Evolutionary conservation across 2,113 vertebrate genomes (phyloP).

Genomic region (Ochotona princeps): DNA sequence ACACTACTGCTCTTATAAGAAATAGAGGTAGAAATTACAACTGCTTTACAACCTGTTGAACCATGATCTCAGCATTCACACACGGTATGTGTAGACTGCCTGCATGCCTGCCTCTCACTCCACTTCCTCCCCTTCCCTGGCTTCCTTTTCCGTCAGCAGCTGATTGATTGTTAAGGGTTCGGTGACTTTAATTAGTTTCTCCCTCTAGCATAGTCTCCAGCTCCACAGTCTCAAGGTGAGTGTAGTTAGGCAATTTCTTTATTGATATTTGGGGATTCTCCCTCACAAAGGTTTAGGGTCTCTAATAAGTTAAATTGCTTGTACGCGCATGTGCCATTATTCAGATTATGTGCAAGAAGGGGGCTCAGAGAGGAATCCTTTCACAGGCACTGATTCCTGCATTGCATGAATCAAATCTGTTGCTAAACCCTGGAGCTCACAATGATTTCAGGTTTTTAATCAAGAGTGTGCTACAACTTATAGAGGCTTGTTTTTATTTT

Average conservation of each 20-base stretch:
- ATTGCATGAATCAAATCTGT: background rate
- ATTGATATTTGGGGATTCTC: slow-evolving; percentile 1
- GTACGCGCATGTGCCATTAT: slow-evolving; percentile 47
- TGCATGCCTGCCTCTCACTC: background rate
- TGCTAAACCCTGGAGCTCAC: background rate
- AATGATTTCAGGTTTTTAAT: slow-evolving; percentile 27
- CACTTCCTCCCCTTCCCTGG: background rate
- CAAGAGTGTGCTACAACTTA: background rate
- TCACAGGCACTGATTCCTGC: background rate
- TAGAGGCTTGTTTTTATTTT: background rate
- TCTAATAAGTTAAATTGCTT: slow-evolving; percentile 62
- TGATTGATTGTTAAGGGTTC: slow-evolving; percentile 55
- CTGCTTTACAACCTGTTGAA: slow-evolving; percentile 33
- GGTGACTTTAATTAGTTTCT: slow-evolving; percentile 69
- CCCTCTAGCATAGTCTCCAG: slow-evolving; percentile 40
- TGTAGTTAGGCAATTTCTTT: slow-evolving; percentile 37
- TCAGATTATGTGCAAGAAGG: slow-evolving; percentile 51
- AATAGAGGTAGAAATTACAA: slow-evolving; percentile 58
- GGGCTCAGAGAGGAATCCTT: background rate
- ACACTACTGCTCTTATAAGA: slow-evolving; percentile 39
- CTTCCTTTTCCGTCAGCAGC: slow-evolving; percentile 44
- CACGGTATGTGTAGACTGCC: slow-evolving; percentile 41
- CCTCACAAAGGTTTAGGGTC: background rate
- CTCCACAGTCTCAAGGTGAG: slow-evolving; percentile 8
- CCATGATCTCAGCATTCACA: background rate